These are phyloP conservation scores for Chymomyza caudatula DNA, from an alignment of 2,888 invertebrate species.

Conservation along the genomic window DNA sequence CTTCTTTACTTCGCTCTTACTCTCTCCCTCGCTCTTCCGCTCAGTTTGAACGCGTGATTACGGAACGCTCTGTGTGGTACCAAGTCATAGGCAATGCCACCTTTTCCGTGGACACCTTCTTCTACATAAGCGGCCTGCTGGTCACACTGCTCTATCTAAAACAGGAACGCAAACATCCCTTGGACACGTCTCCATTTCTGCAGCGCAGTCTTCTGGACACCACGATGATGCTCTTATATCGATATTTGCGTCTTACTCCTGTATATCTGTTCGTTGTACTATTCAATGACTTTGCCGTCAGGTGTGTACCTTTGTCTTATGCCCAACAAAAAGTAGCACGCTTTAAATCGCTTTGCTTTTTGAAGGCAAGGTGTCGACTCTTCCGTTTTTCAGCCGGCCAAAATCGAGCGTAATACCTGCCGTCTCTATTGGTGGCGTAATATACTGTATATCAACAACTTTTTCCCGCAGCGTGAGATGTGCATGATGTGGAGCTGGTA, in stretches of 20 bases:
- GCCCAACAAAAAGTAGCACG: not conserved
- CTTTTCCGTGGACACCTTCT: constrained; percentile 91
- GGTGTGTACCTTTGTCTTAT: constrained; percentile 48
- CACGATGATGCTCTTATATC: constrained; percentile 79
- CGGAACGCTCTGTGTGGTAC: constrained; percentile 87
- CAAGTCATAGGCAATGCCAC: constrained; percentile 91
- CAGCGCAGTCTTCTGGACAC: constrained; percentile 61
- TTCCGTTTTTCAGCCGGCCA: constrained; percentile 85
- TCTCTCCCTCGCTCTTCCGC: no score
- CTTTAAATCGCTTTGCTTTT: not conserved
- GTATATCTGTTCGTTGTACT: constrained; percentile 89
- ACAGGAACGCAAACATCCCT: constrained; percentile 79
- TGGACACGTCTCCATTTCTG: constrained; percentile 52
- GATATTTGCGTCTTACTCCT: constrained; percentile 87
- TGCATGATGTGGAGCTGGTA: constrained; percentile 92
- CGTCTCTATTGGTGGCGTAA: constrained; percentile 90
- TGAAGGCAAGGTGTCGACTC: constrained; percentile 84
- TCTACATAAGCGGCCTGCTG: constrained; percentile 90
- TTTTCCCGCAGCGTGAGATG: constrained; percentile 86
- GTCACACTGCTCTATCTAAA: constrained; percentile 86
- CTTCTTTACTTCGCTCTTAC: no score
- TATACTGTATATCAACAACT: constrained; percentile 89
- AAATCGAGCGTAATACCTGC: constrained; percentile 85
- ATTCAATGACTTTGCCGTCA: constrained; percentile 84
- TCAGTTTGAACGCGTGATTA: constrained; percentile 84